Percentiles rank a stretch among this genome's conserved stretches.
phyloP scores from a whole-genome alignment of 2,888 invertebrate species.

The Calameuta idolon region DNA sequence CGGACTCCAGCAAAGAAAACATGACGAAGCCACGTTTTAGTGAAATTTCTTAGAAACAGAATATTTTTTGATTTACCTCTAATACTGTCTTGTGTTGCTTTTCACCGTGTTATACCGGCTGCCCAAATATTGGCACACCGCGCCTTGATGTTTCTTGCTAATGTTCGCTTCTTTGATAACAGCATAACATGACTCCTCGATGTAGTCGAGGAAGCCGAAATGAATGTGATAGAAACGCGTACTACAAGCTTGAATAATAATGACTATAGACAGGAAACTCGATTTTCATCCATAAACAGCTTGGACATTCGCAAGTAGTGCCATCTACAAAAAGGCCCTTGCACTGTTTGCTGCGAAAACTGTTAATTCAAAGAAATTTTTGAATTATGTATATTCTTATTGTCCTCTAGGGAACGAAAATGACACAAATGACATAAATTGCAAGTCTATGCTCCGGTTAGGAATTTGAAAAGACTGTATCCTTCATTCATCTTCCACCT shows the following conservation, averaged over 20 bases:
- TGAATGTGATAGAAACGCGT: not conserved
- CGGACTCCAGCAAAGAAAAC: not conserved
- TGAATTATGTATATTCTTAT: too few species aligned
- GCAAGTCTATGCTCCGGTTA: not conserved
- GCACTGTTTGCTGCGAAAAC: not conserved
- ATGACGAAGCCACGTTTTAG: conserved; percentile 2
- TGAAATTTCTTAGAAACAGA: not conserved
- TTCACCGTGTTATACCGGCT: not conserved
- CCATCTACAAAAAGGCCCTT: not conserved
- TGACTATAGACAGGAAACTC: not conserved
- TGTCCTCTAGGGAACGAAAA: not conserved
- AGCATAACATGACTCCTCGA: not conserved
- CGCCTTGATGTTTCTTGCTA: not conserved
- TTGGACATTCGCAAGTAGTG: not conserved
- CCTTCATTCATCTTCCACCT: not conserved
- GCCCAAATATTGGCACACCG: not conserved
- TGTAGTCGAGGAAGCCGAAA: not conserved
- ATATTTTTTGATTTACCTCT: not conserved
- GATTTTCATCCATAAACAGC: not conserved
- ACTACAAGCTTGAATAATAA: not conserved
- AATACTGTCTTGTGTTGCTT: not conserved
- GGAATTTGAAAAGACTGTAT: not conserved
- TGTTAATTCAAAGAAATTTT: not conserved
- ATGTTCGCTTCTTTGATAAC: not conserved
- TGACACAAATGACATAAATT: not conserved